Conservation (phyloP, 1,140 invertebrate species). For the Bathynomus jamesi region DNA sequence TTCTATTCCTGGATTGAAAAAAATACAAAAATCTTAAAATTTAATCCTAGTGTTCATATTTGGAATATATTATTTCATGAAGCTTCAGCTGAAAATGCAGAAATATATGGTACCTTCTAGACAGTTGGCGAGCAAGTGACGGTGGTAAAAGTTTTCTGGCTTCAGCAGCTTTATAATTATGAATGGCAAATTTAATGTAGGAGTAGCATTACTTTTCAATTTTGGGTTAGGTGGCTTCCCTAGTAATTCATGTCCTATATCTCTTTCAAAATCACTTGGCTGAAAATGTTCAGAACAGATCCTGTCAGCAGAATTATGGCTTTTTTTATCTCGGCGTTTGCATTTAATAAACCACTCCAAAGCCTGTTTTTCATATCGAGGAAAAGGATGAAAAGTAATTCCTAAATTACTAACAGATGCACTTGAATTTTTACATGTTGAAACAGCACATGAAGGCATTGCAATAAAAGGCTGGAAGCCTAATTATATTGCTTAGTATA, state of each 20-base stretch:
- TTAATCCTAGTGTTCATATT: too few relatives aligned
- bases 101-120: neutral
- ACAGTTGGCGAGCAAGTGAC: neutral
- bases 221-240: neutral
- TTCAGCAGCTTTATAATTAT: neutral
- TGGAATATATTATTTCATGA: too few relatives aligned
- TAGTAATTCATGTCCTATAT: neutral
- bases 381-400: neutral
- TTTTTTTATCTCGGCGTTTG: neutral
- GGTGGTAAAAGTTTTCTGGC: neutral
- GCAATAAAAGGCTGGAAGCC: too few relatives aligned
- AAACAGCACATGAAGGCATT: neutral
- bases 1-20: too few relatives aligned
- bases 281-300: neutral
- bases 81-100: too few relatives aligned
- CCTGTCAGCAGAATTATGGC: neutral
- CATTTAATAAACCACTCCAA: neutral
- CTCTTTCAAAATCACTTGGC: neutral
- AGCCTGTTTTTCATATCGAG: neutral
- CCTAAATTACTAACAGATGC: neutral
- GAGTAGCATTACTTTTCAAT: neutral
- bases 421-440: neutral
- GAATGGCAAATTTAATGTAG: neutral
- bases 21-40: too few relatives aligned
- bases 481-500: too few relatives aligned